Evolutionary conservation across 2,113 vertebrate genomes (phyloP).

Genomic region (Prochilodus magdalenae): DNA sequence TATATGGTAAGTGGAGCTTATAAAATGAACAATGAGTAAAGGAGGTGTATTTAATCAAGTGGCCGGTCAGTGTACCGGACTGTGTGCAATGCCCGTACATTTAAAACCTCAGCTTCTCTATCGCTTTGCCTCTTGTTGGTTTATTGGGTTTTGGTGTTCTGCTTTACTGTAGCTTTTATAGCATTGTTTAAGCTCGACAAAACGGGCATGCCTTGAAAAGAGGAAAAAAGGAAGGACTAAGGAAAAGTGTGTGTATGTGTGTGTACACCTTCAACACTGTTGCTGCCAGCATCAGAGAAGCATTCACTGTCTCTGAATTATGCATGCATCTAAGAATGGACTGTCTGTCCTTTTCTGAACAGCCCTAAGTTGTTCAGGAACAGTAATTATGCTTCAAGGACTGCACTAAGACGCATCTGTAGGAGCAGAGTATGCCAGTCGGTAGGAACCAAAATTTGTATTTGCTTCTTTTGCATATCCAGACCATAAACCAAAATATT

Average conservation of each 20-base stretch:
- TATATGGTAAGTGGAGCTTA: no score
- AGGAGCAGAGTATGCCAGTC: constrained; percentile 8
- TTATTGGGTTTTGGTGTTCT: background rate
- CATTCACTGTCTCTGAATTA: constrained; percentile 41
- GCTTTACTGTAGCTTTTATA: background rate
- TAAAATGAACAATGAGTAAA: no score
- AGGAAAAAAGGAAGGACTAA: background rate
- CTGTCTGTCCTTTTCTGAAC: constrained; percentile 37
- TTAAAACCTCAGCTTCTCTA: no score
- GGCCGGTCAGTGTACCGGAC: no score
- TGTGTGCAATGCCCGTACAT: no score
- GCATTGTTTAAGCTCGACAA: constrained; percentile 3
- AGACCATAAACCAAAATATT: constrained; percentile 23
- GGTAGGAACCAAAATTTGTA: background rate
- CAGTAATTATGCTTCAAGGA: constrained; percentile 24
- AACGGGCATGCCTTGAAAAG: background rate
- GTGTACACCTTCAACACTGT: background rate
- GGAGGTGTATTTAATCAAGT: no score
- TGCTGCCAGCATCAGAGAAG: constrained; percentile 1
- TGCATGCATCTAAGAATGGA: constrained; percentile 43
- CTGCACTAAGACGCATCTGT: constrained; percentile 1
- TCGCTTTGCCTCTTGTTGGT: no score
- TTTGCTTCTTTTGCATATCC: constrained; percentile 21
- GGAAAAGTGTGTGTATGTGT: background rate
- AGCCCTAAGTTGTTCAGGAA: constrained; percentile 21